phyloP scores from a whole-genome alignment of 2,888 invertebrate species.

The Stenodema calcarata region DNA sequence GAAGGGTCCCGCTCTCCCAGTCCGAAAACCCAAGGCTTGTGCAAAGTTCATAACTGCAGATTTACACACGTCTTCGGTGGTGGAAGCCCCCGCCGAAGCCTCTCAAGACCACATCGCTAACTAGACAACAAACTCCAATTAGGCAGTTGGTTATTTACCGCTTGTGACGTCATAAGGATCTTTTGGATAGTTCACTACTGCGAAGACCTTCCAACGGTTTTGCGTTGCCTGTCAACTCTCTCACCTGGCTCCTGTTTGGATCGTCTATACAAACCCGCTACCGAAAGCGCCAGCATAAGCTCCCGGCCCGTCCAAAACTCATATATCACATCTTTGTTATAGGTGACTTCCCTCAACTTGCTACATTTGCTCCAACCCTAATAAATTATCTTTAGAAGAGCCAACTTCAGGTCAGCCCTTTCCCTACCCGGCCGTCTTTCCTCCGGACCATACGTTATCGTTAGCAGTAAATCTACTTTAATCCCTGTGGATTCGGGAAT shows the following conservation, averaged over 20 bases:
- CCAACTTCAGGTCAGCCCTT: conserved; percentile 48
- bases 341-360: conserved; percentile 48
- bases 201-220: conserved; percentile 12
- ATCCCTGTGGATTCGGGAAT: conserved; percentile 46
- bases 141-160: conserved; percentile 39
- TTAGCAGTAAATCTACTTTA: conserved; percentile 49
- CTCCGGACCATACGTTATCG: conserved; percentile 42
- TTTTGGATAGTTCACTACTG: background rate
- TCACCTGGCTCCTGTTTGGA: conserved; percentile 28
- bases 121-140: conserved; percentile 53
- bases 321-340: conserved; percentile 46
- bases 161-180: conserved; percentile 40
- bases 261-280: conserved; percentile 10
- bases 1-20: background rate
- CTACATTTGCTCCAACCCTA: conserved; percentile 46
- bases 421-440: conserved; percentile 13
- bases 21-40: background rate
- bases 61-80: conserved; percentile 27
- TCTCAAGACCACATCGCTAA: conserved; percentile 32
- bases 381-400: conserved; percentile 49
- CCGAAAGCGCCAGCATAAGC: conserved; percentile 8
- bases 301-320: conserved; percentile 19
- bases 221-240: conserved; percentile 10
- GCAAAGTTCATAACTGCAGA: conserved; percentile 31
- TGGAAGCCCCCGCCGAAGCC: background rate